Conservation (phyloP, 2,113 vertebrate species). For the Neolamprologus variostigma region DNA sequence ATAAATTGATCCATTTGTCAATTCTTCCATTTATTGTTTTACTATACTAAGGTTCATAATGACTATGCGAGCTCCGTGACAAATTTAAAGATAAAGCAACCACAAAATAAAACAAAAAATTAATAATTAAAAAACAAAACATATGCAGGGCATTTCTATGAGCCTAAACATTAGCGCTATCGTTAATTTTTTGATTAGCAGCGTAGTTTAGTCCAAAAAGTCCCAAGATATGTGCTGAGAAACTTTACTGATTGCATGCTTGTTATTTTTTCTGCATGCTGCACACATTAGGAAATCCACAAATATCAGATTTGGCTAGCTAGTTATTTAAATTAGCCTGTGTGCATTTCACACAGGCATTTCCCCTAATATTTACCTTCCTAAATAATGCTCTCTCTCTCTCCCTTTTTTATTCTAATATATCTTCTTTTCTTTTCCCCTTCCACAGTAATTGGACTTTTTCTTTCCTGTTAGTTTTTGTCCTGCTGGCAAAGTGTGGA, state of each 20-base stretch:
- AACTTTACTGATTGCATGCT: neutral
- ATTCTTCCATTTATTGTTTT: neutral
- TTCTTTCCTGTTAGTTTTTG: constrained; percentile 4
- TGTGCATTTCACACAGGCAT: neutral
- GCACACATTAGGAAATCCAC: neutral
- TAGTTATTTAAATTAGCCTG: neutral
- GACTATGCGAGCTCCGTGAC: neutral
- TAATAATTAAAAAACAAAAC: fast-evolving
- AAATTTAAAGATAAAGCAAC: neutral
- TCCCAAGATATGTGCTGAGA: neutral
- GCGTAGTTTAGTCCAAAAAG: neutral
- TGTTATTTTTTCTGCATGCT: neutral
- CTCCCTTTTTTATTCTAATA: neutral
- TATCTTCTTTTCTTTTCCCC: constrained; percentile 6
- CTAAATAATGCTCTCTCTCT: neutral
- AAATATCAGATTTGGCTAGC: neutral
- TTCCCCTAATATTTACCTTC: constrained; percentile 29
- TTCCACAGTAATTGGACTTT: constrained; percentile 39
- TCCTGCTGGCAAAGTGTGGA: constrained; percentile 41
- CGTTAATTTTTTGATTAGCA: neutral
- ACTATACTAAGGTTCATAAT: neutral
- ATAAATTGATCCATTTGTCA: neutral
- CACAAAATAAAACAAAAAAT: neutral
- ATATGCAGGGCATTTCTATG: neutral
- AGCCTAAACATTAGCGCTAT: neutral